Base-by-base conservation (phyloP, 2,888 invertebrate species). In the Isoperla grammatica region DNA sequence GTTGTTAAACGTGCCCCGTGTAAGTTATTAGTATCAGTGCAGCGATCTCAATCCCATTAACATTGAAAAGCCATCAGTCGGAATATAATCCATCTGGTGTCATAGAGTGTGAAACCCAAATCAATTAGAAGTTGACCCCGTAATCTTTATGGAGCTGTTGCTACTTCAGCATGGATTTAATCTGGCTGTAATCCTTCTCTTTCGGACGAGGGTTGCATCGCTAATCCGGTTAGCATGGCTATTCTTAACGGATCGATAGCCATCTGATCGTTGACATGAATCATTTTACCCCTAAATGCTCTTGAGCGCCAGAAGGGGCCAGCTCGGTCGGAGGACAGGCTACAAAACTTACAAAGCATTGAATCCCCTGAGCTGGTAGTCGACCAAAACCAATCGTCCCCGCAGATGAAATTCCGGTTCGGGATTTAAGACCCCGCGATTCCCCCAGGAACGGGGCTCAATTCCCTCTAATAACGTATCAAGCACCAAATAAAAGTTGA, bases 211-310 rank as follows among this genome's bases (percentile, higher is more conserved):
- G 40, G 46, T 46, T 40, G 48, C 43, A 22, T 57, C 42, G 46
- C 43, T 62, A 62, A 62, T 59, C 62, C 62, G 60, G 59, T 61
- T 59, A 59, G 55, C 46, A 20, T 56, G 40, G 43, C 57, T 43
- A 54, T 61, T 37, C 53, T 22, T 20, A 37, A 57, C 48, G 60
- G 57, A 57, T 56, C 59, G 39, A 23, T 53, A 50, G 12, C 22
- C 56, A 50, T 46, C 54, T 60, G 60, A 62, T 57, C 46, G 49
- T 58, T 63, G 63, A 55, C 61, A 63, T 63, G 63, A 63, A 61
- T 63, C 63, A 63, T 55, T 60, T 55, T 53, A 29, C 37, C 53
- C 39, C 46, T 46, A 46, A 46, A 46, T 22, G 46, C 22, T n/a
- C 12, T 17, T 9, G 22, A 17, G 2, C 53, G 11, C 53, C 53